Percentiles rank a stretch among this genome's conserved stretches.
These are phyloP conservation scores for Platyscapa corneri DNA, from an alignment of 1,140 invertebrate species.

Conservation along the genomic window DNA sequence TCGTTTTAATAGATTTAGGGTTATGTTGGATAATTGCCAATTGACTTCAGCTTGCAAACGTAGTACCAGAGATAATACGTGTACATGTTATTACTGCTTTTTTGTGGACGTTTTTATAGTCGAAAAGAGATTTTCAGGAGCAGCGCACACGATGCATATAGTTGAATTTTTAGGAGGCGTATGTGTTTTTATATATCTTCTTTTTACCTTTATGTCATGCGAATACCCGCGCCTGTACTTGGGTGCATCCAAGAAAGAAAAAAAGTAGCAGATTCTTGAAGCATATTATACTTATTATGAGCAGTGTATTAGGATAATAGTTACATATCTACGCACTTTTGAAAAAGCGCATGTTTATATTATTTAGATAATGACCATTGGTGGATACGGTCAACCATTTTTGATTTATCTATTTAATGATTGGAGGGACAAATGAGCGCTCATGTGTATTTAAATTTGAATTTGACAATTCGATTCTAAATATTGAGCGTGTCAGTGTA, in stretches of 20 bases:
- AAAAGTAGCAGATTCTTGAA: background rate
- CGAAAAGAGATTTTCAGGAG: background rate
- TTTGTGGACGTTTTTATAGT: background rate
- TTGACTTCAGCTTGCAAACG: constrained; percentile 1
- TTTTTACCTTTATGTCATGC: background rate
- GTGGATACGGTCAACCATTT: background rate
- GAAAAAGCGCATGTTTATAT: constrained; percentile 4
- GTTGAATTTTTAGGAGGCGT: background rate
- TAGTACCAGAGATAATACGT: background rate
- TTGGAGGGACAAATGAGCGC: background rate
- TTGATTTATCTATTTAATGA: background rate
- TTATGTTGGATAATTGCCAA: constrained; percentile 38
- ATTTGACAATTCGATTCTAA: background rate
- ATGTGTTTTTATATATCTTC: background rate
- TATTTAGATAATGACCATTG: background rate
- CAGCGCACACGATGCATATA: background rate
- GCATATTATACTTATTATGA: background rate
- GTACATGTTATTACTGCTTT: background rate
- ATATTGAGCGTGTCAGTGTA: background rate
- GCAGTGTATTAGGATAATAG: background rate
- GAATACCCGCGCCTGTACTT: background rate
- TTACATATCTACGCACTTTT: constrained; percentile 12
- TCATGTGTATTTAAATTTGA: constrained; percentile 13
- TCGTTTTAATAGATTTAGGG: constrained; percentile 10
- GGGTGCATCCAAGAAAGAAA: background rate